A percentile compares a stretch with the other conserved stretches of the same genome.
Evolutionary conservation across 2,113 vertebrate species (phyloP).

Genomic region (Rhineura floridana): DNA sequence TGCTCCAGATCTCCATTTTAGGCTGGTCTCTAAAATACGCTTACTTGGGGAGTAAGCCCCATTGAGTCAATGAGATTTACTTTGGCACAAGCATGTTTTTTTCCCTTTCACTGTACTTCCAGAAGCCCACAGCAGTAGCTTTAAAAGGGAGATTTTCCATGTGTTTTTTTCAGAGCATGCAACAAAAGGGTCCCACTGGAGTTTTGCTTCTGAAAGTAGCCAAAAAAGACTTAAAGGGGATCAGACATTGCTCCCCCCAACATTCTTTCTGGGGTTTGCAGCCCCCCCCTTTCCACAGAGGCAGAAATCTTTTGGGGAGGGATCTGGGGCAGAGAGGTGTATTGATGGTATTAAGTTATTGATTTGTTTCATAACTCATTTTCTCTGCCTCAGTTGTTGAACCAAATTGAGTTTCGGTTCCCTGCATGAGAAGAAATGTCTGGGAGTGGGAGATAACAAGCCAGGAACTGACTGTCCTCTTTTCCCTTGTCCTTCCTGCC

Average conservation of each 20-base stretch:
- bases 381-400: neutral
- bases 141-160: neutral
- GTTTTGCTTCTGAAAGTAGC: neutral
- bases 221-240: neutral
- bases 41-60: neutral
- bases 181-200: neutral
- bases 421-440: too few species aligned
- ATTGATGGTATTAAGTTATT: too few species aligned
- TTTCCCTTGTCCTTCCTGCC: neutral
- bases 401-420: neutral
- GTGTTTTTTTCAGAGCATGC: neutral
- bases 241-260: accelerated
- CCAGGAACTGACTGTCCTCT: accelerated
- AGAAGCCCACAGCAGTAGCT: too few species aligned
- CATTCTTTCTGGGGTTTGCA: neutral
- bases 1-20: neutral
- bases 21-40: too few species aligned
- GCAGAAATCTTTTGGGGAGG: neutral
- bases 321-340: neutral
- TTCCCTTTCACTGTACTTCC: neutral
- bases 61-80: too few species aligned
- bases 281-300: neutral
- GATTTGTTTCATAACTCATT: too few species aligned
- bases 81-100: neutral
- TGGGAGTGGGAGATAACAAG: neutral